Percentiles rank a stretch among this genome's conserved stretches.
Conservation (phyloP, 2,888 invertebrate species). For the Habroteleia sp. region DNA sequence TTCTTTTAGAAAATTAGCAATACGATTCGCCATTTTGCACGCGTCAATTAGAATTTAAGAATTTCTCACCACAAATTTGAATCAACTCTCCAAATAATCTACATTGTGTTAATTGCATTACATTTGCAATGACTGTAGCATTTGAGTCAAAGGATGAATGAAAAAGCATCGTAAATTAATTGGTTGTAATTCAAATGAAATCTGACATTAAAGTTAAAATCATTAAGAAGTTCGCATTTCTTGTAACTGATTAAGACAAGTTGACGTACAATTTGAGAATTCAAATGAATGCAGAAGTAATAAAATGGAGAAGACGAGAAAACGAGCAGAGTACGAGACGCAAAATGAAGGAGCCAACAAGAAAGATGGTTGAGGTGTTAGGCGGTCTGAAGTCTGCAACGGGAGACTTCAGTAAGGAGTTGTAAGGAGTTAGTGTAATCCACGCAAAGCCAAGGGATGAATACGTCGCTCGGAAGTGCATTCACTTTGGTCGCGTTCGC, state of each 20-base stretch:
- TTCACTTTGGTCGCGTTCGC: slow-evolving; percentile 56
- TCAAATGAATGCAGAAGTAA: slow-evolving; percentile 44
- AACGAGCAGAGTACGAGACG: slow-evolving; percentile 27
- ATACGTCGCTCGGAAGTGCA: slow-evolving; percentile 61
- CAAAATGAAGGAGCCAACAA: slow-evolving; percentile 7
- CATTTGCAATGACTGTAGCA: too few relatives aligned
- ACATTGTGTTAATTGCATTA: too few relatives aligned
- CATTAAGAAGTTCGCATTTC: slow-evolving; percentile 5
- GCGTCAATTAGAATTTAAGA: too few relatives aligned
- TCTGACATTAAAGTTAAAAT: slow-evolving; percentile 10
- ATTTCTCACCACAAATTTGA: too few relatives aligned
- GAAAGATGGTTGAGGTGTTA: slow-evolving; percentile 40
- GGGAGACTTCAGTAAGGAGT: slow-evolving; percentile 62
- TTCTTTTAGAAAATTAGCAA: too few relatives aligned
- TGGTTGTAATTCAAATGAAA: slow-evolving; percentile 17
- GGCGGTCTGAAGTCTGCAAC: slow-evolving; percentile 31
- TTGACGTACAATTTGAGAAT: slow-evolving; percentile 47
- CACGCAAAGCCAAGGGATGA: slow-evolving; percentile 65
- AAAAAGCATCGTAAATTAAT: slow-evolving; percentile 13
- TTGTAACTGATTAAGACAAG: slow-evolving; percentile 34
- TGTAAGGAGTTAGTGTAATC: slow-evolving; percentile 71
- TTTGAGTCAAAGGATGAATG: not conserved
- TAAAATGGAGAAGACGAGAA: slow-evolving; percentile 35
- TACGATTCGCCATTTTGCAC: too few relatives aligned
- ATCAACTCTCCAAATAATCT: too few relatives aligned